Base-by-base conservation (phyloP, 2,888 invertebrate genomes). In the Melangyna quadrimaculata region DNA sequence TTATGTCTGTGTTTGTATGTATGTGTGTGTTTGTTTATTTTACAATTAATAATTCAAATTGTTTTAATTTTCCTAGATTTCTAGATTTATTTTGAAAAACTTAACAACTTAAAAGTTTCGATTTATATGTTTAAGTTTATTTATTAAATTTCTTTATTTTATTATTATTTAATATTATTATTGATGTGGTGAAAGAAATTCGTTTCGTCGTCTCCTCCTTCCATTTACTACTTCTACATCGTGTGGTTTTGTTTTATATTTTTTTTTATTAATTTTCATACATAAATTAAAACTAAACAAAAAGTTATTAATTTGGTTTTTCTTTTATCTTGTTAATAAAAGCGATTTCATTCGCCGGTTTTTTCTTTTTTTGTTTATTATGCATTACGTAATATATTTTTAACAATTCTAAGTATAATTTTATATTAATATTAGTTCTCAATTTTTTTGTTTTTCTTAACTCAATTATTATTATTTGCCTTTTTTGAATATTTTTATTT, bases 401-500 rank as follows among this genome's bases (percentile, higher is more conserved):
- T 72, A 83, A 83, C 83, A 83, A 59, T 79, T 72, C 87, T 82
- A 83, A 83, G 83, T 87, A 86, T 87, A 86, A 86, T 69, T 79
- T 80, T 74, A 87, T 80, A 51, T 67, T 82, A 77, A 83, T 81
- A 78, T 78, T 83, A 77, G 78, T 72, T 79, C 53, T 69, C 59
- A 87, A 75, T 65, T 84, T 78, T 65, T 10, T 43, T 43, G 40
- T 17, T 35, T 77, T 32, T 67, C 3, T 69, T 81, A 37, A 24
- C 19, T 55, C 67, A 67, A 51, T 67, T 69, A 45, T 67, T 37
- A 37, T 35, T 57, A 57, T 65, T 45, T 65, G 45, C 43, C 45
- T 43, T 37, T 48, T 67, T 81, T 87, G 74, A 78, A 83, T 88
- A 87, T 83, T 88, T 88, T 87, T 84, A 87, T 84, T 87, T 88